A percentile compares a stretch with the other conserved stretches of the same genome.
These are phyloP conservation scores for Apis mellifera DNA, from an alignment of 1,140 invertebrate species.

Conservation along the genomic window Amel_HAv3.1 CM009940.2:1721501-1722000, in stretches of 20 bases:
- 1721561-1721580: background rate
- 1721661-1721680: background rate
- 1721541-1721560: no score
- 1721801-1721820: background rate
- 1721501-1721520: no score
- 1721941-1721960: background rate
- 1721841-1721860: background rate
- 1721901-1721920: no score
- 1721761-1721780: slow-evolving; percentile 23
- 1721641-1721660: slow-evolving; percentile 23
- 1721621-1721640: slow-evolving; percentile 7
- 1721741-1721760: slow-evolving; percentile 27
- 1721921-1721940: no score
- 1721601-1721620: background rate
- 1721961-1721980: no score
- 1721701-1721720: slow-evolving; percentile 49
- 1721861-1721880: background rate
- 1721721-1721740: slow-evolving; percentile 43
- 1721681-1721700: slow-evolving; percentile 46
- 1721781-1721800: background rate
- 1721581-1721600: background rate
- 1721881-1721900: no score
- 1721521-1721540: background rate
- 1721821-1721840: background rate
- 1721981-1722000: no score